Conservation (phyloP, 2,113 vertebrate genomes). For the Megatriorchis doriae region DNA sequence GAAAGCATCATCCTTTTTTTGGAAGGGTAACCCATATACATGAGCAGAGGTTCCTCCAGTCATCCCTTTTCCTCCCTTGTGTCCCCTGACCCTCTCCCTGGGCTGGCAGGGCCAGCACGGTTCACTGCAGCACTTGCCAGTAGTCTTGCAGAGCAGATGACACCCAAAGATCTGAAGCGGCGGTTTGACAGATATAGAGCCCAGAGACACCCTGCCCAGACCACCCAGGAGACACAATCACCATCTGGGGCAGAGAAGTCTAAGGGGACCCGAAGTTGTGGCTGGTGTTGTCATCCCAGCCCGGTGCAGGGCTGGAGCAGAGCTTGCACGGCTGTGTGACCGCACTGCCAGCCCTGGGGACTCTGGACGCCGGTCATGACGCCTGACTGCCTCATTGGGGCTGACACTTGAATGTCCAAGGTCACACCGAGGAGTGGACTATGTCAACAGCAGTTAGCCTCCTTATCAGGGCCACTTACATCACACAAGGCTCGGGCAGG, state of each 20-base stretch:
- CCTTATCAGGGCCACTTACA: background rate
- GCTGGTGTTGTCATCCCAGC: background rate
- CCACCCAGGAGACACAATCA: background rate
- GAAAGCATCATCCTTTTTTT: background rate
- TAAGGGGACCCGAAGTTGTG: background rate
- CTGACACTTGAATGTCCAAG: background rate
- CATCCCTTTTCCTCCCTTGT: background rate
- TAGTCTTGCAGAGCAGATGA: background rate
- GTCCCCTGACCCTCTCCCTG: background rate
- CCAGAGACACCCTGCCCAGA: background rate
- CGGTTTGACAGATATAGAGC: background rate
- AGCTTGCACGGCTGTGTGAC: fast-evolving
- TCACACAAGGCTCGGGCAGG: background rate
- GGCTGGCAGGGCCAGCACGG: background rate
- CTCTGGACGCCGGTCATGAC: background rate
- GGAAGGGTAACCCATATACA: background rate
- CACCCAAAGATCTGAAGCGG: background rate
- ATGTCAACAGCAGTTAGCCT: background rate
- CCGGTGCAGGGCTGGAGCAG: background rate
- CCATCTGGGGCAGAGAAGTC: fast-evolving
- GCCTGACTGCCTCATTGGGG: background rate
- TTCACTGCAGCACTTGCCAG: fast-evolving
- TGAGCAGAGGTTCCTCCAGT: background rate
- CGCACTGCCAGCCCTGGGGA: background rate
- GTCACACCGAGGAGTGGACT: background rate